phyloP scores from a whole-genome alignment of 2,888 invertebrate species.

The Hydroisotoma schaefferi region DNA sequence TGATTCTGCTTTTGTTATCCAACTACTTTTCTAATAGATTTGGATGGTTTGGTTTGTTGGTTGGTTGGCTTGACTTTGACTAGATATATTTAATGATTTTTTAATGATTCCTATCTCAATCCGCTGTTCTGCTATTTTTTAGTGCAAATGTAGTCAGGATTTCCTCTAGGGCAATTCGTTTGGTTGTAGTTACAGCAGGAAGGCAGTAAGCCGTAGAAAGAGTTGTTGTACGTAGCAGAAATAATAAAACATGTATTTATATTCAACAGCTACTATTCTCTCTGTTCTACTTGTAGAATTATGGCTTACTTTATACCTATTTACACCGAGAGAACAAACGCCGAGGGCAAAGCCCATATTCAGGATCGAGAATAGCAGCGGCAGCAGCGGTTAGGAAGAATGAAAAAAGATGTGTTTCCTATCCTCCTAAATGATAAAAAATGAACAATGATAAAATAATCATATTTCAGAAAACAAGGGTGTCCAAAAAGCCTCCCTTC shows the following conservation, averaged over 20 bases:
- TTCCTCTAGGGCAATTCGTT: slow-evolving; percentile 14
- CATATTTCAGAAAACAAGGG: slow-evolving; percentile 16
- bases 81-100: slow-evolving; percentile 14
- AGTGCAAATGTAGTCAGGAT: slow-evolving; percentile 7
- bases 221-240: too few relatives aligned
- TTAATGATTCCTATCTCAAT: slow-evolving; percentile 15
- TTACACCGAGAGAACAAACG: neutral
- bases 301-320: neutral
- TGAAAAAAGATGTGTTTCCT: neutral
- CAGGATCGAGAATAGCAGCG: neutral
- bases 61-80: neutral
- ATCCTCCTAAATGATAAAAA: neutral
- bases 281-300: neutral
- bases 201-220: too few relatives aligned
- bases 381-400: neutral
- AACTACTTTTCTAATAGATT: slow-evolving; percentile 1
- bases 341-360: neutral
- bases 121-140: neutral
- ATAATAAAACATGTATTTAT: too few relatives aligned
- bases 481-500: slow-evolving; percentile 10
- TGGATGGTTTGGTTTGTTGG: neutral
- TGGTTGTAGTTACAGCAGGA: too few relatives aligned
- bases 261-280: too few relatives aligned
- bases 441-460: slow-evolving; percentile 13
- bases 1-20: slow-evolving; percentile 7